These are phyloP conservation scores for Agriopis aurantiaria DNA, from an alignment of 2,888 invertebrate species.

Conservation along the genomic window DNA sequence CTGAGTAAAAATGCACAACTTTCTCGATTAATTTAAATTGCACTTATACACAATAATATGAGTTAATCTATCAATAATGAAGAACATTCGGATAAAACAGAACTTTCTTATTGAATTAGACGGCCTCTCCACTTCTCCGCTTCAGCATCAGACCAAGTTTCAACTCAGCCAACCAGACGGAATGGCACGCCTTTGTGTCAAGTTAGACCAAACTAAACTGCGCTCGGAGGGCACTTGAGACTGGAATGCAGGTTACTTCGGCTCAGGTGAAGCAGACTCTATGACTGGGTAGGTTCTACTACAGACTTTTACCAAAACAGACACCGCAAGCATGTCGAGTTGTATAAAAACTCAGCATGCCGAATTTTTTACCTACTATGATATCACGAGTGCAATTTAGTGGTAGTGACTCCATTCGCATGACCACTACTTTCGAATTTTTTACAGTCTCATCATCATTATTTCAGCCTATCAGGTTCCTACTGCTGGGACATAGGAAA, in stretches of 20 bases:
- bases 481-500: no score
- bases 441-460: no score
- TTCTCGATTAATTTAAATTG: no score
- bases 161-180: conserved; percentile 57
- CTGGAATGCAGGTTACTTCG: conserved; percentile 36
- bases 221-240: conserved; percentile 43
- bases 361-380: no score
- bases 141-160: conserved; percentile 42
- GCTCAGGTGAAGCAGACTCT: conserved; percentile 22
- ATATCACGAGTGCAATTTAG: no score
- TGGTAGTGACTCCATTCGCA: no score
- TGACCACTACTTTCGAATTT: neutral
- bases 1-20: no score
- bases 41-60: no score
- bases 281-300: neutral
- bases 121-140: neutral
- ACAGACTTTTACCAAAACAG: no score
- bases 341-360: no score
- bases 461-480: no score
- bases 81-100: neutral
- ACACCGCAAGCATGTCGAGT: no score
- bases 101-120: conserved; percentile 23
- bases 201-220: conserved; percentile 49
- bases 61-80: neutral
- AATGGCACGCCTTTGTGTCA: conserved; percentile 74